phyloP scores from a whole-genome alignment of 2,888 invertebrate genomes.

The Brachypalpus laphriformis region DNA sequence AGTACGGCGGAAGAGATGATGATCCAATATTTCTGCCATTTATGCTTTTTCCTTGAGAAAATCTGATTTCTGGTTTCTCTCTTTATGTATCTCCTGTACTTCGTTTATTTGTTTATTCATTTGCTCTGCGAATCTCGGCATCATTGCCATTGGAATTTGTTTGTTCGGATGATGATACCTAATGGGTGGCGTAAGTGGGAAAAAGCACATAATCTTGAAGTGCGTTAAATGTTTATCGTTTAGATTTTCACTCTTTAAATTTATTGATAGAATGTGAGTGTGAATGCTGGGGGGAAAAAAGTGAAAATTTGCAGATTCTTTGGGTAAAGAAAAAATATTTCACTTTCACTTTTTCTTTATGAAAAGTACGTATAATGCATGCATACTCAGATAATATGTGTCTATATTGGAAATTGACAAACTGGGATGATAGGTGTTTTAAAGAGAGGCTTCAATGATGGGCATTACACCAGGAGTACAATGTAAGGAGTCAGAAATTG shows the following conservation, averaged over 20 bases:
- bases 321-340: no score
- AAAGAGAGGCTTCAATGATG: no score
- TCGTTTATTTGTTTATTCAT: conserved; percentile 37
- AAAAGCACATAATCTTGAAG: not conserved
- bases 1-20: conserved; percentile 35
- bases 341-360: no score
- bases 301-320: conserved; percentile 7
- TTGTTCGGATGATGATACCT: conserved; percentile 18
- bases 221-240: conserved; percentile 28
- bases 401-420: no score
- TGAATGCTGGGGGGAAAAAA: not conserved
- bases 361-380: no score
- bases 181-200: conserved; percentile 28
- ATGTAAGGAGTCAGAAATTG: no score
- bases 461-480: no score
- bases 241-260: conserved; percentile 19
- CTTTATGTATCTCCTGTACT: not conserved
- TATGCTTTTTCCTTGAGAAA: conserved; percentile 24
- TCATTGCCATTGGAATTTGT: conserved; percentile 32
- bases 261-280: not conserved
- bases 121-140: conserved; percentile 32
- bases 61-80: conserved; percentile 1
- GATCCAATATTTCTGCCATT: conserved; percentile 49
- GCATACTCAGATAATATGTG: no score
- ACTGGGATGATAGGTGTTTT: no score